Evolutionary conservation across 2,888 invertebrate genomes (phyloP).

Genomic region (Cataglyphis cursor): DNA sequence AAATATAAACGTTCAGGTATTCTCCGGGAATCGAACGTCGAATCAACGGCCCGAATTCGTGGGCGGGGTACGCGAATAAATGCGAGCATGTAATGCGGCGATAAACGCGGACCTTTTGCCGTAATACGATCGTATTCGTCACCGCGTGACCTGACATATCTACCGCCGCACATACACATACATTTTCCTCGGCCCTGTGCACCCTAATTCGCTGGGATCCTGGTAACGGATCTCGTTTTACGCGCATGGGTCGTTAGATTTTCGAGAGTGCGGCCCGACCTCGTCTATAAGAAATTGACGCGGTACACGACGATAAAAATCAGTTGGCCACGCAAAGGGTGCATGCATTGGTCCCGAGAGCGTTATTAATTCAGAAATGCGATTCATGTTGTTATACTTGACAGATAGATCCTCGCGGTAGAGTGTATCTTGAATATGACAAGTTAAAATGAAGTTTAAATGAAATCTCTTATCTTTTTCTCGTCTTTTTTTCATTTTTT

Average conservation of each 20-base stretch:
- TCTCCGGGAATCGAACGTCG: not conserved
- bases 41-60: constrained; percentile 6
- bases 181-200: constrained; percentile 44
- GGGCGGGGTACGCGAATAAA: not conserved
- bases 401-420: constrained; percentile 54
- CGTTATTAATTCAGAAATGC: constrained; percentile 64
- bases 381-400: constrained; percentile 74
- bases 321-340: constrained; percentile 76
- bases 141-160: constrained; percentile 30
- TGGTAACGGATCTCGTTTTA: constrained; percentile 38
- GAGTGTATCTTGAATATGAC: not conserved
- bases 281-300: constrained; percentile 69
- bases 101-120: constrained; percentile 39
- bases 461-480: not conserved
- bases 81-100: constrained; percentile 44
- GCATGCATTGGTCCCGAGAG: constrained; percentile 68
- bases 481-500: too few relatives aligned
- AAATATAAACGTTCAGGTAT: constrained; percentile 21
- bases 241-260: constrained; percentile 68
- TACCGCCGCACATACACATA: constrained; percentile 31
- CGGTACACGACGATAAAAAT: constrained; percentile 76
- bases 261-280: constrained; percentile 50
- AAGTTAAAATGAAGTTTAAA: not conserved
- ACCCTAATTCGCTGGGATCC: constrained; percentile 59
- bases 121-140: constrained; percentile 62